Percentiles rank a stretch among this genome's conserved stretches.
Conservation (phyloP, 2,113 vertebrate genomes). For the Clupea harengus region DNA sequence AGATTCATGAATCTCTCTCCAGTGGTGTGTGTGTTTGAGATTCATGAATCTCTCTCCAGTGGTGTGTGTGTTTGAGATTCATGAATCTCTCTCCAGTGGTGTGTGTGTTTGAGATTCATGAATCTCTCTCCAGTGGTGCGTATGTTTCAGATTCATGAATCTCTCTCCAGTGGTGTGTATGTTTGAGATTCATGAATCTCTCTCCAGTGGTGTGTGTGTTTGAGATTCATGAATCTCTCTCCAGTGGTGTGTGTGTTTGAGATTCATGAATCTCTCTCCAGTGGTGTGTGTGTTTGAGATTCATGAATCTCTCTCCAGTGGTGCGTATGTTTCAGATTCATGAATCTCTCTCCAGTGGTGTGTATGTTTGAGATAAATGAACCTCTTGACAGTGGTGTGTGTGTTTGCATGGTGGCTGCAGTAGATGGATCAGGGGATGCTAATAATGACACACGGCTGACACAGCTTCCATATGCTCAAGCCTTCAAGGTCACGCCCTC, state of each 20-base stretch:
- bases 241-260: not conserved
- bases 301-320: not conserved
- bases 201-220: not conserved
- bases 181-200: not conserved
- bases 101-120: not conserved
- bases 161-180: not conserved
- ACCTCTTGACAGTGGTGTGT: not conserved
- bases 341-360: not conserved
- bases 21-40: not conserved
- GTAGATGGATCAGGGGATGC: not conserved
- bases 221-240: not conserved
- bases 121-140: not conserved
- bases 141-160: not conserved
- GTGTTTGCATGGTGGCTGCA: not conserved
- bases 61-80: not conserved
- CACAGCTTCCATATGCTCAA: not conserved
- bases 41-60: not conserved
- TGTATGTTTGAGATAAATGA: too few relatives aligned
- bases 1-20: not conserved
- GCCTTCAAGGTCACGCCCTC: not conserved
- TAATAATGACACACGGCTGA: not conserved
- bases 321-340: not conserved
- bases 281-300: not conserved
- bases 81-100: not conserved
- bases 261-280: not conserved